Conservation (phyloP, 2,113 vertebrate species). For the Gallinago undulata region DNA sequence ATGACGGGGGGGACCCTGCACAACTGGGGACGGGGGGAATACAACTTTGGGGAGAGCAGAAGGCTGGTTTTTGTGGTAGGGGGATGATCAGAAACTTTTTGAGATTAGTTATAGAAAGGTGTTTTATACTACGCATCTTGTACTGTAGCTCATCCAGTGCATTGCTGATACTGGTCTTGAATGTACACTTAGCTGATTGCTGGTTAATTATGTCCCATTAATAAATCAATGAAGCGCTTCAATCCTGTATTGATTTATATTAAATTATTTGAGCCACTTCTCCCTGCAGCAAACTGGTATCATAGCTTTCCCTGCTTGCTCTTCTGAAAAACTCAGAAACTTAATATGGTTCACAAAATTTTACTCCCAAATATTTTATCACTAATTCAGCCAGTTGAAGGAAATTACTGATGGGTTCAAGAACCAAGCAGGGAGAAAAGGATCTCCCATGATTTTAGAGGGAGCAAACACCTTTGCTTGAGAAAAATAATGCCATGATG, state of each 20-base stretch:
- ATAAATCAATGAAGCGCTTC: background rate
- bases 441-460: background rate
- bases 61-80: background rate
- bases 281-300: background rate
- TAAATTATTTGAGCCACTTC: background rate
- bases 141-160: background rate
- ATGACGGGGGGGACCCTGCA: background rate
- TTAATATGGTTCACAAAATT: background rate
- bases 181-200: background rate
- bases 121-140: background rate
- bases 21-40: too few species aligned
- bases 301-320: background rate
- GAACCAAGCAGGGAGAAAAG: background rate
- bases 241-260: background rate
- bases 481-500: background rate
- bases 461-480: background rate
- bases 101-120: background rate
- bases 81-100: background rate
- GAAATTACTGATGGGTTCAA: background rate
- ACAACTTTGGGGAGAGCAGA: background rate
- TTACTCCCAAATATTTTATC: background rate
- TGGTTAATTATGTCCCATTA: conserved; percentile 22
- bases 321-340: background rate
- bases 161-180: background rate
- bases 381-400: background rate